Base-by-base conservation (phyloP, 2,888 invertebrate genomes). In the Amphipoea lucens region DNA sequence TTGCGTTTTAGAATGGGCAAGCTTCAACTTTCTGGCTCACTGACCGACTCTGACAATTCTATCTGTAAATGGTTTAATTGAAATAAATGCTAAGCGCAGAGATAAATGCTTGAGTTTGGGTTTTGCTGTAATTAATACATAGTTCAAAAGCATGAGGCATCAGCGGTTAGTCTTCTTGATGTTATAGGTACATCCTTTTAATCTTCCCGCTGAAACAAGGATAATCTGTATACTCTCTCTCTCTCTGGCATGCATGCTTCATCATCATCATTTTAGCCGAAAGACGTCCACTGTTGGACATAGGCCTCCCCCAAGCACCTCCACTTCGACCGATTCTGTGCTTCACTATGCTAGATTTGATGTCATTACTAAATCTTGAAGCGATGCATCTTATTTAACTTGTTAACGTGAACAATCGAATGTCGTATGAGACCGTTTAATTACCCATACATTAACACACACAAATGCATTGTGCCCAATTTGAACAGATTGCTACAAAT, bases 401-500 rank as follows among this genome's bases (percentile, higher is more conserved):
- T n/a, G n/a, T n/a, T 20, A 20, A 68, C 45, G 45, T 45, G n/a
- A 48, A 11, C 29, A 48, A 48, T 68, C 11, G 17, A 68, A 66
- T 12, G 5, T 45, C n/a, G 17, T n/a, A 3, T 5, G 11, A 68
- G 20, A 67, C 23, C 20, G 11, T 42, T 62, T 0, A 60, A 60
- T 29, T 42, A 62, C 9, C 5, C 6, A 12, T 62, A n/a, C 29
- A 42, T 23, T 66, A 63, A 45, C 45, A 23, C 42, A 12, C 23
- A 17, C 57, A 36, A 57, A 57, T 48, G 2, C 17, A 17, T 17
- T 12, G 36, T 60, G 17, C 17, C 6, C 29, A 20, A n/a, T 17
- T 17, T 17, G 42, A 57, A 29, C 57, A 57, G 48, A 57, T 79
- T 57, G 57, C 68, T 57, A 80, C 14, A 57, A 57, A 80, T 48